phyloP scores from a whole-genome alignment of 2,113 vertebrate genomes.

The Sylvicapra grimmia region DNA sequence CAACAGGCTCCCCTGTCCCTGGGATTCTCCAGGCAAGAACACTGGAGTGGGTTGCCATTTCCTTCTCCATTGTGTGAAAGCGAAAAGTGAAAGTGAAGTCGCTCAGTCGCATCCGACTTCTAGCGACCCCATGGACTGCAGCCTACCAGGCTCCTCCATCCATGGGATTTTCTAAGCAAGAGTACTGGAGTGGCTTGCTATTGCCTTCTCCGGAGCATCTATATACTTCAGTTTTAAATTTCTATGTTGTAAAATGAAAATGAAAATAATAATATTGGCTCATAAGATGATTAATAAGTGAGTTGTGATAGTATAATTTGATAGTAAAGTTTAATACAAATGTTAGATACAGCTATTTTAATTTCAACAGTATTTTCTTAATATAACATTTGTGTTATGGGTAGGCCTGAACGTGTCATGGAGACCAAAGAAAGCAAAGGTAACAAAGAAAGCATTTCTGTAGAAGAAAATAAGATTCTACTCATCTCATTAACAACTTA shows the following conservation, averaged over 20 bases:
- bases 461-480: neutral
- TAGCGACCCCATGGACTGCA: too few species aligned
- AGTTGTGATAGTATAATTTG: conserved; percentile 13
- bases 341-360: conserved; percentile 40
- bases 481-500: neutral
- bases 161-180: too few species aligned
- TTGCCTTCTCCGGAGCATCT: too few species aligned
- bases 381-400: conserved; percentile 1
- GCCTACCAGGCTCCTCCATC: too few species aligned
- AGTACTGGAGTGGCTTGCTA: too few species aligned
- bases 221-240: neutral
- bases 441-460: neutral
- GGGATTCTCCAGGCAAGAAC: too few species aligned
- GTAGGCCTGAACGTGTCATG: neutral
- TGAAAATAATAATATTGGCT: conserved; percentile 27
- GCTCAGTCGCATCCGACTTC: too few species aligned
- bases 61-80: too few species aligned
- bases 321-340: conserved; percentile 39
- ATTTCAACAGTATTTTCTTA: conserved; percentile 29
- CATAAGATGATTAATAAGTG: conserved; percentile 9
- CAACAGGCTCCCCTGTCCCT: too few species aligned
- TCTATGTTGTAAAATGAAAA: conserved; percentile 7
- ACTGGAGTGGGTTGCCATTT: too few species aligned
- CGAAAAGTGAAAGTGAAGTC: too few species aligned
- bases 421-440: neutral